phyloP scores from a whole-genome alignment of 2,797 vertebrate species.

The Clarias pachynema region DNA sequence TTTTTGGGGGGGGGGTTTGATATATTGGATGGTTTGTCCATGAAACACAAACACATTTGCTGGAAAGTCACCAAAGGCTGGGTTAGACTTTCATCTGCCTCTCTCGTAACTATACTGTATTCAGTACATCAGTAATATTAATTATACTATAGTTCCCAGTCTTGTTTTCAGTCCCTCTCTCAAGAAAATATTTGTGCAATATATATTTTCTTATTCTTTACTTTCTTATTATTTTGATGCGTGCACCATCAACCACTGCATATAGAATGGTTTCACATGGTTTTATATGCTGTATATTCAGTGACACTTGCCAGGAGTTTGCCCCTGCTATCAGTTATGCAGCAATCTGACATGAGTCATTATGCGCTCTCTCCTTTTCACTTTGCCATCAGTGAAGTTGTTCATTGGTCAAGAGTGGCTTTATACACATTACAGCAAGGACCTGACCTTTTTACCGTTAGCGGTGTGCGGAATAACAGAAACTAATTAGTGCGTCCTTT shows the following conservation, averaged over 20 bases:
- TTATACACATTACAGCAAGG: not conserved
- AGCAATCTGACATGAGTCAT: not conserved
- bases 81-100: not conserved
- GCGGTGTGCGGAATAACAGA: not conserved
- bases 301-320: not conserved
- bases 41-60: not conserved
- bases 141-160: not conserved
- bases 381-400: not conserved
- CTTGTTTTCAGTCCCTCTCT: not conserved
- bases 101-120: not conserved
- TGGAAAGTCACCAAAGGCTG: not conserved
- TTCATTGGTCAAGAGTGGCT: constrained; percentile 13
- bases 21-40: not conserved
- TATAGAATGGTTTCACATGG: not conserved
- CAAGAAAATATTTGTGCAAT: not conserved
- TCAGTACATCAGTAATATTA: not conserved
- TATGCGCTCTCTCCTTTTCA: not conserved
- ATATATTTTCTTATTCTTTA: not conserved
- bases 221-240: not conserved
- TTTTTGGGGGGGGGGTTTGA: not conserved
- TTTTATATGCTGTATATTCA: not conserved
- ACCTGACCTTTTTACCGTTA: not conserved
- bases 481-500: constrained; percentile 12
- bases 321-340: not conserved
- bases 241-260: not conserved